Evolutionary conservation across 2,113 vertebrate species (phyloP).

Genomic region (Danionella cerebrum): DNA sequence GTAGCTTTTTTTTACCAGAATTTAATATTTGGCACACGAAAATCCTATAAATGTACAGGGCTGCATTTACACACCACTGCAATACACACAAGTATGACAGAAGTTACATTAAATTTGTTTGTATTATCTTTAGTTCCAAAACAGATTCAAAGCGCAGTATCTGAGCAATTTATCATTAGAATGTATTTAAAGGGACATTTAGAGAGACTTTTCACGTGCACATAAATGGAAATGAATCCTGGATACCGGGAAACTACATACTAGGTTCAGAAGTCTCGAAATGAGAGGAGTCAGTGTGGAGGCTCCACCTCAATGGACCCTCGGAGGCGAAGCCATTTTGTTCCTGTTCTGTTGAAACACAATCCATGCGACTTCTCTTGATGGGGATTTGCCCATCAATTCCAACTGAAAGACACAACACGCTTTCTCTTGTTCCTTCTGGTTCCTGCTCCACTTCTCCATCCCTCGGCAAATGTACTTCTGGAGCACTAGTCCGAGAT

Average conservation of each 20-base stretch:
- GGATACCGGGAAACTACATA: conserved; percentile 39
- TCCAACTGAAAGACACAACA: conserved; percentile 43
- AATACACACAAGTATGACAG: too few species aligned
- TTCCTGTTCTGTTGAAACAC: neutral
- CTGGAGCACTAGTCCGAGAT: neutral
- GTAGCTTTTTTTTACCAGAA: too few species aligned
- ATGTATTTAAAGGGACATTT: too few species aligned
- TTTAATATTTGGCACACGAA: too few species aligned
- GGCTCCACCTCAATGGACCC: neutral
- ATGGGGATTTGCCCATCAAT: neutral
- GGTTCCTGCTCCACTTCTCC: neutral
- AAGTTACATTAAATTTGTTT: too few species aligned
- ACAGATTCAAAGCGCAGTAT: too few species aligned
- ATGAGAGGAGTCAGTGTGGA: neutral
- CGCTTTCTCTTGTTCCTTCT: conserved; percentile 37
- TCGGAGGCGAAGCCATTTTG: neutral
- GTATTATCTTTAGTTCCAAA: too few species aligned
- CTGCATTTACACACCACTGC: too few species aligned
- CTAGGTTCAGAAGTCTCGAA: conserved; percentile 47
- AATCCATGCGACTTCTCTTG: neutral
- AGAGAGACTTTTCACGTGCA: too few species aligned
- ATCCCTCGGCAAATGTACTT: neutral
- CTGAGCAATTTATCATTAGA: too few species aligned
- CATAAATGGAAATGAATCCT: neutral
- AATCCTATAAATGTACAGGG: too few species aligned